Percentiles rank a stretch among this genome's conserved stretches.
Conservation (phyloP, 1,140 invertebrate species). For the Sipha flava region DNA sequence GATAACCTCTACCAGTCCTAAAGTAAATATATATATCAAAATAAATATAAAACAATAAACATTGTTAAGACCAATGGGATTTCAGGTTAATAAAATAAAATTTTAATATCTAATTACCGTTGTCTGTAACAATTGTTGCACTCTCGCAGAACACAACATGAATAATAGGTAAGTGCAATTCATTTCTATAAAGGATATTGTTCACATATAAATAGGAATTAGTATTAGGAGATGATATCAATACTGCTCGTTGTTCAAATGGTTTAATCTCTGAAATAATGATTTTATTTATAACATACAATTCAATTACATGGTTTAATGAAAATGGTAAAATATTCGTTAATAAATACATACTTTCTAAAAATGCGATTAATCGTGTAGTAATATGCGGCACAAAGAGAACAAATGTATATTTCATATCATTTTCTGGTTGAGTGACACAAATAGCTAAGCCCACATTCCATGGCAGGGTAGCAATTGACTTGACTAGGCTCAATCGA, state of each 20-base stretch:
- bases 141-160: neutral
- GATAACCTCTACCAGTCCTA: constrained; percentile 6
- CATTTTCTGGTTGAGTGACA: constrained; percentile 14
- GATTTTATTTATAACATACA: neutral
- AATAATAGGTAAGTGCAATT: constrained; percentile 14
- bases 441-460: constrained; percentile 7
- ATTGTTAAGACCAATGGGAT: no score
- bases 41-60: no score
- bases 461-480: neutral
- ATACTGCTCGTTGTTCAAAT: neutral
- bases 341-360: neutral
- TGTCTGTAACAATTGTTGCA: neutral
- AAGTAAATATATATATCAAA: neutral
- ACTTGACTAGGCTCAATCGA: constrained; percentile 1
- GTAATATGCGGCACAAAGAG: neutral
- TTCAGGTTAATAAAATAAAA: no score
- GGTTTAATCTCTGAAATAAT: constrained; percentile 8
- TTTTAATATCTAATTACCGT: neutral
- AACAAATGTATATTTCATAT: constrained; percentile 22
- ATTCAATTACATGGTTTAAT: neutral
- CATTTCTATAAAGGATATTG: constrained; percentile 2
- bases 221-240: neutral
- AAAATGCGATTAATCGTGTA: neutral
- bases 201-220: constrained; percentile 11
- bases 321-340: neutral